These are phyloP conservation scores for Ictalurus punctatus DNA, from an alignment of 2,113 vertebrate species.

Conservation along the genomic window DNA sequence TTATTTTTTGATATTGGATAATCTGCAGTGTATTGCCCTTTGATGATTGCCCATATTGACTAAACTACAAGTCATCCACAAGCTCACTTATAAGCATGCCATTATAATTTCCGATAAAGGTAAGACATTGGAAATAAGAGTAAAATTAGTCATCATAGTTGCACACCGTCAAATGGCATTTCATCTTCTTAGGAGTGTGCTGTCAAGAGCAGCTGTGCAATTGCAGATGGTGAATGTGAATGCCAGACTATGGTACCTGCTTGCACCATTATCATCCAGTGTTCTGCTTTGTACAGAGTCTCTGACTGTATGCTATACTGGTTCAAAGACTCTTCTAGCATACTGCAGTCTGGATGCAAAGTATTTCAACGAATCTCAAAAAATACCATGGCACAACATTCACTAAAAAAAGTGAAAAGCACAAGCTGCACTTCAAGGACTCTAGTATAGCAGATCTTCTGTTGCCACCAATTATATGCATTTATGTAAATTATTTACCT, in stretches of 20 bases:
- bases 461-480: too few species aligned
- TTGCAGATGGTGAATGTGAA: constrained; percentile 14
- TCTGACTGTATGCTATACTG: neutral
- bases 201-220: constrained; percentile 9
- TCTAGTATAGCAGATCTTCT: neutral
- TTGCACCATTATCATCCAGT: neutral
- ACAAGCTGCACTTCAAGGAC: neutral
- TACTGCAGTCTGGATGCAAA: neutral
- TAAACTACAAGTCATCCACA: neutral
- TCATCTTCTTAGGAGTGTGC: neutral
- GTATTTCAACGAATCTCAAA: neutral
- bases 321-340: neutral
- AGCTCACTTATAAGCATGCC: neutral
- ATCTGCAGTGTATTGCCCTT: neutral
- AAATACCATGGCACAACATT: neutral
- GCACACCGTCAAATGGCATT: neutral
- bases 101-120: neutral
- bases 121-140: neutral
- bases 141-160: neutral
- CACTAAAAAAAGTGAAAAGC: neutral
- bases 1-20: neutral
- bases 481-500: too few species aligned
- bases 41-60: neutral
- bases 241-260: neutral
- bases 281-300: constrained; percentile 3